Base-by-base conservation (phyloP, 2,797 vertebrate species). In the Notolabrus celidotus region DNA sequence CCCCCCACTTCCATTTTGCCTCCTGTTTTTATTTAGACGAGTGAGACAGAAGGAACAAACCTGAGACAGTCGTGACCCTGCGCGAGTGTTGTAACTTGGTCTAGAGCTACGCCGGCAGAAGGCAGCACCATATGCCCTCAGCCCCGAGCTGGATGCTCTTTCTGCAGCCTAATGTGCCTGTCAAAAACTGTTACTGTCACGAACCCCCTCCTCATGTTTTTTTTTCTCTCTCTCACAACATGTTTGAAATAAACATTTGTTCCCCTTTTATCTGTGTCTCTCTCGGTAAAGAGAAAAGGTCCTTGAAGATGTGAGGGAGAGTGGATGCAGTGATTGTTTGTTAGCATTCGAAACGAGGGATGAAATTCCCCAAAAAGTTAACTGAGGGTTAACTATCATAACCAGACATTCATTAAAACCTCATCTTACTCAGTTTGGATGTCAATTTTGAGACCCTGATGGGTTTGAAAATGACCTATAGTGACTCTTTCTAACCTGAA, bases 111-210 rank as follows among this genome's bases (percentile, higher is more conserved):
- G 93, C 94, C 94, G 93, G 93, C 95, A 98, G 95, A 97, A 96
- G 95, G 95, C 92, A 95, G 93, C 89, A 93, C 95, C 96, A 96
- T 95, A 97, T 96, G 96, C 96, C 96, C 92, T 91, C 83, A 95
- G 95, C 95, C 94, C 90, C 88, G 85, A 94, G 93, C 95, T 92
- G 87, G 92, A 96, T 97, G 96, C 94, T 97, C 97, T 97, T 97
- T 97, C 95, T 94, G 87, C 86, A 93, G 95, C 92, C 95, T 96
- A 97, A 97, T 97, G 95, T 96, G 95, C 94, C 94, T 97, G 96
- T 98, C 97, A 97, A 93, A 96, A 96, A 93, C 92, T 81, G 91
- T 97, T 98, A 97, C 80, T 92, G 92, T 98, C 97, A 97, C 73
- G 84, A 91, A 90, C 75, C 87, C 85, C 65, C 86, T 22, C 51